Base-by-base conservation (phyloP, 2,888 invertebrate genomes). In the Steinernema scapterisci region DNA sequence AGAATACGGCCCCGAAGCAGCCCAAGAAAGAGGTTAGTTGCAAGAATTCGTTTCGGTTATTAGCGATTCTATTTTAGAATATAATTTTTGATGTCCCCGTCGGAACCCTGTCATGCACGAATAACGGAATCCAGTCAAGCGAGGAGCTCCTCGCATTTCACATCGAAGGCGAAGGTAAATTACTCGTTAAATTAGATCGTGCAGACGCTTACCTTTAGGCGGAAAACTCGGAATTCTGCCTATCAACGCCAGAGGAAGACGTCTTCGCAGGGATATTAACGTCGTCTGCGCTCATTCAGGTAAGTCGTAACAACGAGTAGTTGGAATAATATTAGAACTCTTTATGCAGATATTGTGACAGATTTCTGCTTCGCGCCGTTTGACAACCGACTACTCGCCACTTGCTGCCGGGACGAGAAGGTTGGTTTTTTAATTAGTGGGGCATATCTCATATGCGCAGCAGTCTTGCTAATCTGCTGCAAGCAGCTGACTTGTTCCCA, bases 351-450 rank as follows among this genome's bases (percentile, higher is more conserved):
- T 85, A 93, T 94, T 70, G 94, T 96, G 46, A 95, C 95, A 48
- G 96, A 95, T 88, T 92, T 96, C 91, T 93, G 93, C 84, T 96
- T 97, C 88, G 95, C 95, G 43, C 95, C 95, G 7, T 96, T 95
- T 89, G 94, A 95, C 88, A 95, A 95, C 90, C 94, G 94, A 46
- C 90, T 95, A 70, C 89, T 97, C 83, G 92, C 94, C 43, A 96
- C 96, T 45, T 94, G 95, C 70, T 89, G 90, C 25, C 88, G 89
- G 72, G 90, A 90, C 82, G 88, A 88, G 27, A 88, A 88, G 70
- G 90, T 90, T 80, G 88, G 86, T 38, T 81, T 19, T 48, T 19
- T 16, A 23, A n/a, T 72, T 46, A n/a, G 25, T 5, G 3, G 3
- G 7, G n/a, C 25, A 9, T 72, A 48, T 38, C 52, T 21, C n/a